Conservation (phyloP, 2,888 invertebrate species). For the Malachius bipustulatus region DNA sequence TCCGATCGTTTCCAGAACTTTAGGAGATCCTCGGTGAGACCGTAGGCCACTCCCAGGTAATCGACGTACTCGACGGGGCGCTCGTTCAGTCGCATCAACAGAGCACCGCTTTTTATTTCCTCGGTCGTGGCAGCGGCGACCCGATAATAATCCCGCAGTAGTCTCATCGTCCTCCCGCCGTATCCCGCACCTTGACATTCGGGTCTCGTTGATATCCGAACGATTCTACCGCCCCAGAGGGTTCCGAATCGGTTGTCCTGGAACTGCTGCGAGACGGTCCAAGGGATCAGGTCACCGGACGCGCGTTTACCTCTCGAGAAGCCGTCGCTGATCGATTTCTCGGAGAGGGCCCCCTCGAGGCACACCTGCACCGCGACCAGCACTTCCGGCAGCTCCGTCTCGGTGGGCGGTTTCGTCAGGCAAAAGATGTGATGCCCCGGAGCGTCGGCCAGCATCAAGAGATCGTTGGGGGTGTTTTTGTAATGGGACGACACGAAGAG, state of each 20-base stretch:
- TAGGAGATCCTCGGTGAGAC: conserved; percentile 71
- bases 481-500: conserved; percentile 15
- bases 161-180: conserved; percentile 50
- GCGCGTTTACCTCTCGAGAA: conserved; percentile 79
- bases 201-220: conserved; percentile 95
- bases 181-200: conserved; percentile 92
- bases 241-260: conserved; percentile 88
- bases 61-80: conserved; percentile 73
- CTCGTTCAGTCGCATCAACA: conserved; percentile 76
- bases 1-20: conserved; percentile 79
- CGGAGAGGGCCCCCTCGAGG: conserved; percentile 61
- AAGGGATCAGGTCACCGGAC: conserved; percentile 94
- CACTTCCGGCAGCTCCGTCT: conserved; percentile 73
- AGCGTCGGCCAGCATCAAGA: no score
- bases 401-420: no score
- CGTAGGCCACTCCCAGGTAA: conserved; percentile 91
- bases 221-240: conserved; percentile 79
- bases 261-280: conserved; percentile 95
- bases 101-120: conserved; percentile 47
- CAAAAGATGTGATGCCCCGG: no score
- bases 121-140: no score
- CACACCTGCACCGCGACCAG: conserved; percentile 81
- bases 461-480: no score
- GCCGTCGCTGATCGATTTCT: conserved; percentile 60
- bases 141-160: conserved; percentile 16